Evolutionary conservation across 1,140 invertebrate species (phyloP).

Genomic region (Agrypnia vestita): DNA sequence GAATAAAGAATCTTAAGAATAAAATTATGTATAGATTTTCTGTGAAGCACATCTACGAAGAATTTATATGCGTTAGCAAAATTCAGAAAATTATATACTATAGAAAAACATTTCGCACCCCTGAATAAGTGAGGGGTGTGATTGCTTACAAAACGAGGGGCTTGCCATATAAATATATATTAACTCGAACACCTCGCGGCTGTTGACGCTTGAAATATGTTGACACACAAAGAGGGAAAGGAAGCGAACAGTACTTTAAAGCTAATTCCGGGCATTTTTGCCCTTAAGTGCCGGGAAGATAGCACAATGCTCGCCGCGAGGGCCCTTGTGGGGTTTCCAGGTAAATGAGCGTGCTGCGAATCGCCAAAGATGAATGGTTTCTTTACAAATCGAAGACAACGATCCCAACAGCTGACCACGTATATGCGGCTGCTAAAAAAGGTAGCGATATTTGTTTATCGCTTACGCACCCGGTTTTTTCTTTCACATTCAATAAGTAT

Average conservation of each 20-base stretch:
- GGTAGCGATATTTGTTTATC: too few relatives aligned
- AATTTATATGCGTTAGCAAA: too few relatives aligned
- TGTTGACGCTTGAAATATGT: constrained; percentile 6
- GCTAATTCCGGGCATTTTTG: constrained; percentile 8
- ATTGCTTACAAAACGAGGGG: constrained; percentile 15
- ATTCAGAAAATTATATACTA: too few relatives aligned
- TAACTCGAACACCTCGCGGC: constrained; percentile 9
- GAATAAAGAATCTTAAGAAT: too few relatives aligned
- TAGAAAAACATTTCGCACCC: too few relatives aligned
- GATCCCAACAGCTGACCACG: neutral
- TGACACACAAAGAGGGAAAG: constrained; percentile 8
- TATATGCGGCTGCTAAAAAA: too few relatives aligned
- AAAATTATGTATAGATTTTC: too few relatives aligned
- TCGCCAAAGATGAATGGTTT: constrained; percentile 20
- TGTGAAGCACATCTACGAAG: too few relatives aligned
- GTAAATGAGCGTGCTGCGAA: constrained; percentile 27
- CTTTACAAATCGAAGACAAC: constrained; percentile 8
- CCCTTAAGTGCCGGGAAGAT: constrained; percentile 22
- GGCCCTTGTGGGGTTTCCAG: neutral
- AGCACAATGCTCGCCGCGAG: constrained; percentile 2
- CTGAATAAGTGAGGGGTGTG: constrained; percentile 3
- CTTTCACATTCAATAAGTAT: too few relatives aligned
- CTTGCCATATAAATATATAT: constrained; percentile 10
- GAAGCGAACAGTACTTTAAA: constrained; percentile 3
- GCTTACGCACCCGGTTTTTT: too few relatives aligned